Evolutionary conservation across 1,140 invertebrate species (phyloP).

Genomic region (Papilio aristodemus): DNA sequence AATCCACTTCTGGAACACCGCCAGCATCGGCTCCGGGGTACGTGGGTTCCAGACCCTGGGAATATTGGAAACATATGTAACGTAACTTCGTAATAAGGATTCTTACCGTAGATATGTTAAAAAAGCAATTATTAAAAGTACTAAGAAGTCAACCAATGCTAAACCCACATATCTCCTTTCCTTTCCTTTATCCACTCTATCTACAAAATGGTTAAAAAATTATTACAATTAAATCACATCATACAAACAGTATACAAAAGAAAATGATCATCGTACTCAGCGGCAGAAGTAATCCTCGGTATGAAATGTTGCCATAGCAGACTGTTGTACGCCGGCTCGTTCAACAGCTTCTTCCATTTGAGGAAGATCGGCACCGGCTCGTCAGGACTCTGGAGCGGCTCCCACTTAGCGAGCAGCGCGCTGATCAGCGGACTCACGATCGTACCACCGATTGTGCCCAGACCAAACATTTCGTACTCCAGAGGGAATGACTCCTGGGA

Average conservation of each 20-base stretch:
- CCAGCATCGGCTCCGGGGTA: conserved; percentile 87
- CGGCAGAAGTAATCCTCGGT: conserved; percentile 56
- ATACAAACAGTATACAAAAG: too few species aligned
- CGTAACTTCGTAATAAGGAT: too few species aligned
- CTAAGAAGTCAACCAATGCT: too few species aligned
- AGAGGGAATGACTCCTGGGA: conserved; percentile 56
- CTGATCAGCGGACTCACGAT: conserved; percentile 58
- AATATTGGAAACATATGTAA: not conserved
- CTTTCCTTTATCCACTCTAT: too few species aligned
- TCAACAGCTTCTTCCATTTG: conserved; percentile 63
- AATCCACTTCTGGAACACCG: conserved; percentile 90
- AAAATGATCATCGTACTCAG: conserved; percentile 52
- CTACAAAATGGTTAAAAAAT: too few species aligned
- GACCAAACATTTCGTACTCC: conserved; percentile 69
- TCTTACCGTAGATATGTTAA: too few species aligned
- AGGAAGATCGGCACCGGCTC: conserved; percentile 53
- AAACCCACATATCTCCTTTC: too few species aligned
- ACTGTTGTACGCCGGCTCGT: conserved; percentile 63
- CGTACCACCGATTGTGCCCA: conserved; percentile 60
- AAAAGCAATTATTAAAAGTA: too few species aligned
- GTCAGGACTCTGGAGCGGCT: conserved; percentile 52
- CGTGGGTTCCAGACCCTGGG: conserved; percentile 87
- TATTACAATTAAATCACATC: too few species aligned
- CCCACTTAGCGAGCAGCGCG: conserved; percentile 61
- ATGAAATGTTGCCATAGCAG: conserved; percentile 71